Evolutionary conservation across 2,797 vertebrate genomes (phyloP), one percentile per base, ranked within the genome.

Genomic region (Peromyscus aztecus): DNA sequence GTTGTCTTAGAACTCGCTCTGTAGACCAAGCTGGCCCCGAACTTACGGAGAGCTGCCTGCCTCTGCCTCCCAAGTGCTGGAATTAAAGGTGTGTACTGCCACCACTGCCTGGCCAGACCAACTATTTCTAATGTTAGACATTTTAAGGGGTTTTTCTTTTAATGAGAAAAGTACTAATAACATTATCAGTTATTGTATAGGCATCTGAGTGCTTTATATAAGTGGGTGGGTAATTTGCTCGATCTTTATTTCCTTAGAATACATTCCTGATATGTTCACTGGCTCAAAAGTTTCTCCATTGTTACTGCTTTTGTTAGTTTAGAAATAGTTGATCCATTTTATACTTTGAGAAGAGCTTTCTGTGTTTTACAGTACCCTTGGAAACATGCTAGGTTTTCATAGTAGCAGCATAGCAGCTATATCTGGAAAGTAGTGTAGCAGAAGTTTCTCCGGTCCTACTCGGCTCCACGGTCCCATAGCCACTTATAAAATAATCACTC

Each of bases 261-360:
- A 87, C 67, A n/a, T 95, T 94, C 31, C 63, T 90, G 67, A 34
- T 78, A 94, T 43, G 81, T 19, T 92, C 67, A 83, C 0, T 94
- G 21, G 27, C 31, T 89, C 75, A 94, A 19, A 86, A 16, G 27
- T 87, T 76, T 90, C 34, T 29, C 34, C 13, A 19, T 85, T 93
- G 88, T 94, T 85, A 81, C 88, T 76, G 59, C 34, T 94, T 93
- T 55, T 91, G 34, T 85, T 93, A 2, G 21, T 89, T 71, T 93
- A 77, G 84, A 92, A 78, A 83, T 83, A 87, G 73, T 6, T 93
- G 61, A 59, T 75, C 14, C 21, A 46, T 8, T 89, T 94, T 94
- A 67, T 88, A 52, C 12, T 40, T 75, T 52, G 90, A 17, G 65
- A 11, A 40, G 4, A 11, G 21, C 10, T 91, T 17, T 71, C 31